A percentile compares a stretch with the other conserved stretches of the same genome.
Conservation (phyloP, 2,888 invertebrate genomes). For the Luperina testacea region DNA sequence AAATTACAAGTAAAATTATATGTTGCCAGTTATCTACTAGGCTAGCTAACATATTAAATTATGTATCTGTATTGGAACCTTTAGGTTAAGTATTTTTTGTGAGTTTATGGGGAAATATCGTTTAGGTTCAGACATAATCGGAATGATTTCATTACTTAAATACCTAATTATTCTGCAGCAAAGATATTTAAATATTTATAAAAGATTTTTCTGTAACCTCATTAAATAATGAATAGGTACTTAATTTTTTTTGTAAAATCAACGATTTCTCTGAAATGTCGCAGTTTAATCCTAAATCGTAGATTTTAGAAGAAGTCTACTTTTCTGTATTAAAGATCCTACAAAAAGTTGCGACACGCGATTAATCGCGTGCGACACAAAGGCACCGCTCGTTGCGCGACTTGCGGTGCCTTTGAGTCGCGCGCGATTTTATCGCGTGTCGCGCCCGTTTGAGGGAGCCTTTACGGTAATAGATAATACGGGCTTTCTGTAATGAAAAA, state of each 20-base stretch:
- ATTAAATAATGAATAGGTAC: too few relatives aligned
- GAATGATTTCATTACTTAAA: too few relatives aligned
- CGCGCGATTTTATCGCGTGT: too few relatives aligned
- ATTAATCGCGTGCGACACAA: too few relatives aligned
- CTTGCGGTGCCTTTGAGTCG: too few relatives aligned
- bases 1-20: constrained; percentile 48
- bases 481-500: background rate
- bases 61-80: constrained; percentile 25
- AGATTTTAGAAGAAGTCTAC: background rate
- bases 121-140: background rate
- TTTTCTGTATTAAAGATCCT: background rate
- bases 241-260: background rate
- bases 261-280: background rate
- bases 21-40: constrained; percentile 10
- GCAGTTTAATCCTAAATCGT: background rate
- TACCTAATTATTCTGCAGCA: background rate
- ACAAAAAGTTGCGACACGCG: too few relatives aligned
- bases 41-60: constrained; percentile 36
- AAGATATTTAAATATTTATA: too few relatives aligned
- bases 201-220: too few relatives aligned
- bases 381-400: too few relatives aligned
- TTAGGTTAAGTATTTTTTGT: too few relatives aligned
- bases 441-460: too few relatives aligned
- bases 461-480: too few relatives aligned
- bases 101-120: background rate